phyloP scores from a whole-genome alignment of 2,797 vertebrate species.

The Threskiornis aethiopicus region DNA sequence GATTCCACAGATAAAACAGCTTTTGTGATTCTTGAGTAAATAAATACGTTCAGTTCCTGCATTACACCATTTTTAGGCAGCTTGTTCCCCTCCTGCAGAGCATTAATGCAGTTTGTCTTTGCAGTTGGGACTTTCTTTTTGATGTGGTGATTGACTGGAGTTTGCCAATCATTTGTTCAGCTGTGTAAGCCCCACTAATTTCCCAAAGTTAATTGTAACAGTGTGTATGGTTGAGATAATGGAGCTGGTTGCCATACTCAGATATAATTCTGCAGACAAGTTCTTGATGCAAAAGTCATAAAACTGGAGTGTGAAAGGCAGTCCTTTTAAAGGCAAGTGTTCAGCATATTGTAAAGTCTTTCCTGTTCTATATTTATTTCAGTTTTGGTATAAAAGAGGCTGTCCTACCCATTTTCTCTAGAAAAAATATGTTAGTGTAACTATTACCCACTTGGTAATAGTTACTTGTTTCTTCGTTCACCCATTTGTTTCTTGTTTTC shows the following conservation, averaged over 20 bases:
- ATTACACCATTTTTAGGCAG: neutral
- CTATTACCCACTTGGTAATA: constrained; percentile 1
- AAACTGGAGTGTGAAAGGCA: constrained; percentile 33
- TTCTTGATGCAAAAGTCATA: constrained; percentile 30
- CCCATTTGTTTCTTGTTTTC: constrained; percentile 31
- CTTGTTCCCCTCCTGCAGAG: neutral
- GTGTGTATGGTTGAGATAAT: constrained; percentile 22
- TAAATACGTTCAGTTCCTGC: neutral
- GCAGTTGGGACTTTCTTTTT: constrained; percentile 27
- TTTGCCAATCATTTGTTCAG: constrained; percentile 46
- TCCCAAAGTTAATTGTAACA: constrained; percentile 1
- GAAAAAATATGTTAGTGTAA: constrained; percentile 22
- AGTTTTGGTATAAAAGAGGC: constrained; percentile 58
- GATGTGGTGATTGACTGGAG: constrained; percentile 28
- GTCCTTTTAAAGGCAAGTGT: neutral
- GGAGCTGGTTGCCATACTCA: neutral
- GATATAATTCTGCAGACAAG: constrained; percentile 54
- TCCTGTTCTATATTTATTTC: constrained; percentile 45
- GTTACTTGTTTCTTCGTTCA: no score
- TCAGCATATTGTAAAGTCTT: constrained; percentile 35
- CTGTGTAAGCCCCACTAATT: constrained; percentile 36
- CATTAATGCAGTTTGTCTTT: constrained; percentile 15
- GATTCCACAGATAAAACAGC: neutral
- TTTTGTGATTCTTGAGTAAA: constrained; percentile 2
- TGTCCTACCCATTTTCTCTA: constrained; percentile 46